Evolutionary conservation across 2,888 invertebrate species (phyloP).

Genomic region (Drosophila fulvimacula): DNA sequence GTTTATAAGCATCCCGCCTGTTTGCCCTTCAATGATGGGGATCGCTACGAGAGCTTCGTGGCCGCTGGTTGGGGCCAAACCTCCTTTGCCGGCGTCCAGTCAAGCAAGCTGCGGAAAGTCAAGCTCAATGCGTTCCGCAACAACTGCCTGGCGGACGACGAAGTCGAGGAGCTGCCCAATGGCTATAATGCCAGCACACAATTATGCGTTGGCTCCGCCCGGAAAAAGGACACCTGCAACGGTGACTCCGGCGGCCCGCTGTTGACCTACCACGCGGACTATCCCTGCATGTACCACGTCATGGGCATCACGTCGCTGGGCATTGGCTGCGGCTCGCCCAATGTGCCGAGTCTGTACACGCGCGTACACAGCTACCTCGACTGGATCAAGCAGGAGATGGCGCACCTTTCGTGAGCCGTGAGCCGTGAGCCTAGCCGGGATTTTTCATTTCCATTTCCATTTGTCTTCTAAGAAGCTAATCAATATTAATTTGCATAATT

Average conservation of each 20-base stretch:
- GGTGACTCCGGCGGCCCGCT: conserved; percentile 81
- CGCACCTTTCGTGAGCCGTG: conserved; percentile 18
- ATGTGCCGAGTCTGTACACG: conserved; percentile 73
- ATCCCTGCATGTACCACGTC: conserved; percentile 73
- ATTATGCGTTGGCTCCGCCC: conserved; percentile 73
- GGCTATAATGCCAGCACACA: conserved; percentile 67
- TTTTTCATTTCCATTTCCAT: neutral
- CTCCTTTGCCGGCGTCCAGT: conserved; percentile 69
- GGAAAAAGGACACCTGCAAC: conserved; percentile 71
- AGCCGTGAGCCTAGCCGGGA: neutral
- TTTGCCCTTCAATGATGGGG: conserved; percentile 76
- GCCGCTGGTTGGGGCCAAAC: conserved; percentile 86
- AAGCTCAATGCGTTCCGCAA: conserved; percentile 83
- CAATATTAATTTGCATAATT: neutral
- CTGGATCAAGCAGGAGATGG: conserved; percentile 70
- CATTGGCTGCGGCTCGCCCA: conserved; percentile 68
- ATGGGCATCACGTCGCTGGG: conserved; percentile 75
- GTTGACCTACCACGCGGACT: conserved; percentile 61
- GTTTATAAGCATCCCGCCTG: conserved; percentile 85
- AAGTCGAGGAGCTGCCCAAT: conserved; percentile 53
- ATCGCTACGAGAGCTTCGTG: conserved; percentile 66
- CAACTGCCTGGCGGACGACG: conserved; percentile 39
- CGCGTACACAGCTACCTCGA: conserved; percentile 69
- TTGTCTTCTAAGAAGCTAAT: neutral
- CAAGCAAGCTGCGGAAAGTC: conserved; percentile 86